phyloP scores from a whole-genome alignment of 2,113 vertebrate genomes.

The Ptychochromis oligacanthus region DNA sequence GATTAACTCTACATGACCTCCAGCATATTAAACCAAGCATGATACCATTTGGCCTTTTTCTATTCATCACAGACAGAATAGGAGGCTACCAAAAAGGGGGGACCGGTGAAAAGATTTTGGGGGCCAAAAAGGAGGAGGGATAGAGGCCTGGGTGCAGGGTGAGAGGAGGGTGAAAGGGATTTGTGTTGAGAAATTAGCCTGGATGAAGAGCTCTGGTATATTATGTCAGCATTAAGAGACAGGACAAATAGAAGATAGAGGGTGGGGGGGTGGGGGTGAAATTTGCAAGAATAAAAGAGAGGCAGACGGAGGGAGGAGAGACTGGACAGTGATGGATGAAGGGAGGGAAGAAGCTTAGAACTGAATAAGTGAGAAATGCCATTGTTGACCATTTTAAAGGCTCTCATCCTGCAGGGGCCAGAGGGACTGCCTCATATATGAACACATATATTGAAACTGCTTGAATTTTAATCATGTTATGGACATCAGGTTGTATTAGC shows the following conservation, averaged over 20 bases:
- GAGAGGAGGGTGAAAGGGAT: constrained; percentile 67
- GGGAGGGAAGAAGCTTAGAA: constrained; percentile 52
- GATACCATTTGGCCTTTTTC: constrained; percentile 64
- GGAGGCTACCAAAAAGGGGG: constrained; percentile 36
- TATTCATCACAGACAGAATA: constrained; percentile 64
- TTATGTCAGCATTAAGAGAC: constrained; percentile 76
- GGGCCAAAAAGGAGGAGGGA: constrained; percentile 12
- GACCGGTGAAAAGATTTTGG: constrained; percentile 49
- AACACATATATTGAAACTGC: not conserved
- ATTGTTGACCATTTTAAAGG: constrained; percentile 52
- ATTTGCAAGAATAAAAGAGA: constrained; percentile 65
- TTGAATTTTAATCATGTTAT: not conserved
- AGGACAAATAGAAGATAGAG: constrained; percentile 22
- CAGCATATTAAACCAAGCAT: constrained; percentile 64
- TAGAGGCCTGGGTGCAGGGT: constrained; percentile 41
- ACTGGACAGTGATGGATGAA: constrained; percentile 76
- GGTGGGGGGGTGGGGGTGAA: constrained; percentile 42
- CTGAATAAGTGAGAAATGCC: constrained; percentile 57
- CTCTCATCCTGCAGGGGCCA: constrained; percentile 7
- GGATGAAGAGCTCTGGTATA: constrained; percentile 78
- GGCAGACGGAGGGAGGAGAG: constrained; percentile 73
- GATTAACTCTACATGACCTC: constrained; percentile 56
- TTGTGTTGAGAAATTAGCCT: constrained; percentile 77
- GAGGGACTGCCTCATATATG: not conserved
- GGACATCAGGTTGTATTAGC: not conserved